phyloP scores from a whole-genome alignment of 2,113 vertebrate genomes.

The Progne subis region DNA sequence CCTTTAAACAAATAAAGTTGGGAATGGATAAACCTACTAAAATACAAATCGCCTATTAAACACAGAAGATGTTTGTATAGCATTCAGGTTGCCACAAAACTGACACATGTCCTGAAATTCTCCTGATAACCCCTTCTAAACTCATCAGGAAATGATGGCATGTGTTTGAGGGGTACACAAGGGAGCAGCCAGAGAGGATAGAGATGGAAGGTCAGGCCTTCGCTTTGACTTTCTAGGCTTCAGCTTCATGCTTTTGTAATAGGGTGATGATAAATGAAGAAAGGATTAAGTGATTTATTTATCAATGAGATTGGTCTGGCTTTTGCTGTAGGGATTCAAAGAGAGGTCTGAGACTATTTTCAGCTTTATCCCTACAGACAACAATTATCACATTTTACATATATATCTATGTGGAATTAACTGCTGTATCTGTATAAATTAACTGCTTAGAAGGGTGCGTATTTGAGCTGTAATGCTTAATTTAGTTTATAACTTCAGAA shows the following conservation, averaged over 20 bases:
- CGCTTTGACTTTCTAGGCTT: constrained; percentile 48
- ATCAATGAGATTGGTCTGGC: not conserved
- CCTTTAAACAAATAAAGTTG: constrained; percentile 73
- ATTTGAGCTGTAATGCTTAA: not conserved
- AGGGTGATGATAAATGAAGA: not conserved
- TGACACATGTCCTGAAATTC: constrained; percentile 66
- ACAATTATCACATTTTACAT: not conserved
- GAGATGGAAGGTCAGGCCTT: constrained; percentile 16
- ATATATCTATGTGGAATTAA: not conserved
- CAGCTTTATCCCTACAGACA: not conserved
- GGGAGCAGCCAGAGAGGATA: constrained; percentile 20
- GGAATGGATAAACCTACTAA: constrained; percentile 63
- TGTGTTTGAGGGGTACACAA: constrained; percentile 44
- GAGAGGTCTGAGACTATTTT: not conserved
- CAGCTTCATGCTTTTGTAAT: not conserved
- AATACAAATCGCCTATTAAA: constrained; percentile 66
- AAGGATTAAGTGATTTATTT: not conserved
- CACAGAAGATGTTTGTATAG: constrained; percentile 66
- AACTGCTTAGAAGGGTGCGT: not conserved
- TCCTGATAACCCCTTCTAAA: constrained; percentile 52
- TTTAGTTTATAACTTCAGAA: not conserved
- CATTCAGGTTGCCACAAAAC: constrained; percentile 59
- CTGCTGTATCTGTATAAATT: not conserved
- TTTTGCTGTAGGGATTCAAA: not conserved
- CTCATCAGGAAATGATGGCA: constrained; percentile 25